phyloP scores from a whole-genome alignment of 2,888 invertebrate species.

The Germaria angustata region DNA sequence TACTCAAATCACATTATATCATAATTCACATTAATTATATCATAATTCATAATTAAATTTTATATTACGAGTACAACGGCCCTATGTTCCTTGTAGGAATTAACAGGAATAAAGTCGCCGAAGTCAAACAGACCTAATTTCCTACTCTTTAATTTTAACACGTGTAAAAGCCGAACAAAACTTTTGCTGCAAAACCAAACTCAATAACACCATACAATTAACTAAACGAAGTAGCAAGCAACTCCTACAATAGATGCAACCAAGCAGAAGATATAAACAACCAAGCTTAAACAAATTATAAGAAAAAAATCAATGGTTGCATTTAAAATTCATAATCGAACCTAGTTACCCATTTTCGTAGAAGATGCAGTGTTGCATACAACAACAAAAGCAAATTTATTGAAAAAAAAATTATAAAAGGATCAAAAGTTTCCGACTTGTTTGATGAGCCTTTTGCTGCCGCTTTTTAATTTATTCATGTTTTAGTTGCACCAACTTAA shows the following conservation, averaged over 20 bases:
- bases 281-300: neutral
- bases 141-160: no score
- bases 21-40: no score
- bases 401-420: neutral
- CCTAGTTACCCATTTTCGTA: conserved; percentile 55
- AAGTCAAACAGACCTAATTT: no score
- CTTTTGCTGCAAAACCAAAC: no score
- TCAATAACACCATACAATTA: neutral
- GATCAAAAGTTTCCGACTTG: conserved; percentile 17
- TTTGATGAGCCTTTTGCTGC: neutral
- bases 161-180: no score
- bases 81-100: no score
- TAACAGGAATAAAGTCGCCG: no score
- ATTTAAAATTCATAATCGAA: conserved; percentile 34
- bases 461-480: neutral
- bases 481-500: neutral
- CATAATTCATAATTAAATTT: no score
- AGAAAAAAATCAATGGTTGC: conserved; percentile 26
- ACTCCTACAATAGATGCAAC: neutral
- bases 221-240: neutral
- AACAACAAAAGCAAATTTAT: neutral
- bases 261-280: neutral
- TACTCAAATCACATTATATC: no score
- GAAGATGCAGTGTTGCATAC: conserved; percentile 17
- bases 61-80: no score